A percentile compares a stretch with the other conserved stretches of the same genome.
Evolutionary conservation across 2,888 invertebrate genomes (phyloP).

Genomic region (Lingula anatina): DNA sequence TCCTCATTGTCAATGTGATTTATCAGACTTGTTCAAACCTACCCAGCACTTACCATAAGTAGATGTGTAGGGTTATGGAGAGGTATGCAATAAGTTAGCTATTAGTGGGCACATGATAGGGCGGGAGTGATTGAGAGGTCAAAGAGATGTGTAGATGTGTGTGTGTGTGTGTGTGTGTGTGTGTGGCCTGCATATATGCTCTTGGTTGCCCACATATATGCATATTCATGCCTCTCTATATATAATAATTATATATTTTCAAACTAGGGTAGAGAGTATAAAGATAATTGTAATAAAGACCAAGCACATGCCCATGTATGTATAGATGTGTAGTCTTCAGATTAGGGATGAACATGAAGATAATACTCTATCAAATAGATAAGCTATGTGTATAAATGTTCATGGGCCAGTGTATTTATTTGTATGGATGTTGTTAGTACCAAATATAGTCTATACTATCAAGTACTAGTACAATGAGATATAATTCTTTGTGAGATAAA

Average conservation of each 20-base stretch:
- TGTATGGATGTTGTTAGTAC: not conserved
- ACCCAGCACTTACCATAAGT: too few species aligned
- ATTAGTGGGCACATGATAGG: too few species aligned
- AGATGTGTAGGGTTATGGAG: too few species aligned
- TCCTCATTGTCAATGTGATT: too few species aligned
- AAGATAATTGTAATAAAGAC: not conserved
- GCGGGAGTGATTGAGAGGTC: too few species aligned
- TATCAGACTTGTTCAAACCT: too few species aligned
- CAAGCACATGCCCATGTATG: not conserved
- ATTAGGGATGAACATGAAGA: not conserved
- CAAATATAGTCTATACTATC: not conserved
- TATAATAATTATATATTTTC: too few species aligned
- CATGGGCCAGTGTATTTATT: not conserved
- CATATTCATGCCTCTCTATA: not conserved
- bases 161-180: not conserved
- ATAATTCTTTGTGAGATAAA: too few species aligned
- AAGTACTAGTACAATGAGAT: too few species aligned
- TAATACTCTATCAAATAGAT: not conserved
- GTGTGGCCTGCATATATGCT: not conserved
- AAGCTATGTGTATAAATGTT: not conserved
- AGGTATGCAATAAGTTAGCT: too few species aligned
- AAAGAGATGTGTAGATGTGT: too few species aligned
- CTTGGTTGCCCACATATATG: not conserved
- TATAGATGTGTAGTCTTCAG: not conserved
- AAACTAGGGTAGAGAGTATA: too few species aligned